Percentiles rank a stretch among this genome's conserved stretches.
phyloP scores from a whole-genome alignment of 2,113 vertebrate species.

The Caloenas nicobarica region DNA sequence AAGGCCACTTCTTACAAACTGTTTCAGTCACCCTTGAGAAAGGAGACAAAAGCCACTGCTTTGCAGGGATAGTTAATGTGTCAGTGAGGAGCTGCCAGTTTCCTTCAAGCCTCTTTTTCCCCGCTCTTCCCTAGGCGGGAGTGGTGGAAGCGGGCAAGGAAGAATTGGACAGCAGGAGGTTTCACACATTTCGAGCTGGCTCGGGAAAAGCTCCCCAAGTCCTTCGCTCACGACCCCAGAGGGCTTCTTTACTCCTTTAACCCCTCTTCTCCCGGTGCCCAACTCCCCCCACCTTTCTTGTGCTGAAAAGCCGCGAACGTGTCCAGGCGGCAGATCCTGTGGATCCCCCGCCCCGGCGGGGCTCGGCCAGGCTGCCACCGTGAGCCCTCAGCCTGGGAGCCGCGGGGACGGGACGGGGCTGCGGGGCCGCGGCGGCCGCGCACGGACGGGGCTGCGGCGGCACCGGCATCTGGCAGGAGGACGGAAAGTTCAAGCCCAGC shows the following conservation, averaged over 20 bases:
- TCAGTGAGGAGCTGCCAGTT: not conserved
- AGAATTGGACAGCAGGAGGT: not conserved
- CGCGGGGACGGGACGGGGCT: not conserved
- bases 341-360: not conserved
- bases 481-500: not conserved
- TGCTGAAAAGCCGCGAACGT: not conserved
- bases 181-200: not conserved
- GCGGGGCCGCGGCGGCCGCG: not conserved
- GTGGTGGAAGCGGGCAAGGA: not conserved
- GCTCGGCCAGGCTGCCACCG: not conserved
- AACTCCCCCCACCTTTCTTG: not conserved
- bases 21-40: not conserved
- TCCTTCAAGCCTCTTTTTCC: not conserved
- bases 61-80: not conserved
- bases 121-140: not conserved
- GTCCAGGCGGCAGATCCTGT: not conserved
- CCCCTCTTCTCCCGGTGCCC: not conserved
- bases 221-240: not conserved
- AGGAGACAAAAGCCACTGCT: not conserved
- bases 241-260: not conserved
- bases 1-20: not conserved
- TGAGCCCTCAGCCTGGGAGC: not conserved
- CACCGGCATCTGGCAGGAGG: not conserved
- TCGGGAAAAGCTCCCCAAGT: not conserved
- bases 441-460: not conserved